phyloP scores from a whole-genome alignment of 1,140 invertebrate genomes.

The Cepaea nemoralis region DNA sequence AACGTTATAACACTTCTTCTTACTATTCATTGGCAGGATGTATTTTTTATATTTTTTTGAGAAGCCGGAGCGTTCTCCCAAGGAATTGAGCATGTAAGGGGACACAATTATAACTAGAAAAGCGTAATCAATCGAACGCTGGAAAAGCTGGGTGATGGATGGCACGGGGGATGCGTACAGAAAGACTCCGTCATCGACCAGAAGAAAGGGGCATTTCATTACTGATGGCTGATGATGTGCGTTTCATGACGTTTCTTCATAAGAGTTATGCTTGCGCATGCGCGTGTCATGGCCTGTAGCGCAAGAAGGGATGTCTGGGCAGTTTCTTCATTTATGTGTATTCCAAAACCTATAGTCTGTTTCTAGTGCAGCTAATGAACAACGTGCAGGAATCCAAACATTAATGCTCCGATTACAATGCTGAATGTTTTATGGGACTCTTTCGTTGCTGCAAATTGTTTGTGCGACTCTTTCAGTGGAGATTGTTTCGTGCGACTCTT shows the following conservation, averaged over 20 bases:
- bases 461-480: no score
- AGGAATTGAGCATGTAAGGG: not conserved
- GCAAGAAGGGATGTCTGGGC: not conserved
- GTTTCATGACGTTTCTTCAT: not conserved
- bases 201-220: constrained; percentile 7
- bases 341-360: no score
- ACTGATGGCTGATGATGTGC: constrained; percentile 1
- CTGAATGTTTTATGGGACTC: no score
- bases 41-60: not conserved
- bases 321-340: not conserved
- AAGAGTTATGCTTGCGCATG: not conserved
- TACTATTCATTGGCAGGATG: constrained; percentile 7
- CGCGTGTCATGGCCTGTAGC: not conserved
- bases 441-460: no score
- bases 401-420: no score
- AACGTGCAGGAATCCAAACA: no score
- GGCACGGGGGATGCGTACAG: not conserved
- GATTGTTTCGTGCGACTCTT: no score
- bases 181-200: not conserved
- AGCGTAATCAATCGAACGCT: constrained; percentile 7
- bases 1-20: constrained; percentile 9
- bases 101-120: constrained; percentile 13
- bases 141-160: not conserved
- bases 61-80: not conserved
- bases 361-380: no score